Conservation (phyloP, 30 jellyfish, hydroid and myxozoan species). For the Phacellophora camtschatica region DNA sequence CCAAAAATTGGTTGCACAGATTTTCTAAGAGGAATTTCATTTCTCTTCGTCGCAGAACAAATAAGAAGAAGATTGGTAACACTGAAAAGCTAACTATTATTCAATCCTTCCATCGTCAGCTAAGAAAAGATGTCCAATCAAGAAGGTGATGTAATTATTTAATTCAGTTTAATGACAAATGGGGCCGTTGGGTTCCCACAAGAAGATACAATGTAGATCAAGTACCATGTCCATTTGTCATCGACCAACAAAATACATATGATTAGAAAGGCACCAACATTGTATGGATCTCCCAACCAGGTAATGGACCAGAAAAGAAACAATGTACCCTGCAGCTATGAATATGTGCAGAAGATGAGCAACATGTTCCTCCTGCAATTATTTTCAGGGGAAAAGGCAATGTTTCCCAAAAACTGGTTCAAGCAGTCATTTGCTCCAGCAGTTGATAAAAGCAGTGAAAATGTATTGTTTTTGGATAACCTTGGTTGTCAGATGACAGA, state of each 20-base stretch:
- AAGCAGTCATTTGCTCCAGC: constrained; percentile 33
- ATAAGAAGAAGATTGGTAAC: constrained; percentile 43
- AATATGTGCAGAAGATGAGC: constrained; percentile 14
- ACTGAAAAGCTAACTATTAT: constrained; percentile 38
- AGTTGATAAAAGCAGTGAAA: constrained; percentile 21
- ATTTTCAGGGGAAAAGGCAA: constrained; percentile 41
- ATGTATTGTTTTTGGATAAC: constrained; percentile 52
- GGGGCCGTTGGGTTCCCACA: constrained; percentile 8
- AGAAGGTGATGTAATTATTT: not conserved
- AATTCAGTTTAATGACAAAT: not conserved
- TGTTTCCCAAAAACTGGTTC: constrained; percentile 8
- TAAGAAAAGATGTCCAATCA: constrained; percentile 31
- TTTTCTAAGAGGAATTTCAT: constrained; percentile 16
- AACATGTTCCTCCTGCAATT: constrained; percentile 16
- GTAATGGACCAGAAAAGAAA: constrained; percentile 42
- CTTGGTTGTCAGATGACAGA: constrained; percentile 36
- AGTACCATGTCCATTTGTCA: constrained; percentile 44
- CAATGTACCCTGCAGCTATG: constrained; percentile 34
- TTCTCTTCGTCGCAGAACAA: constrained; percentile 43
- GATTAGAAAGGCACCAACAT: constrained; percentile 35
- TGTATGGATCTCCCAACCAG: constrained; percentile 49
- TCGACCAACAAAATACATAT: constrained; percentile 19
- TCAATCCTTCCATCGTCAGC: constrained; percentile 29
- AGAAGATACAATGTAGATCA: constrained; percentile 35
- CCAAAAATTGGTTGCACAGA: constrained; percentile 36